Evolutionary conservation across 1,140 invertebrate species (phyloP), one percentile per base, ranked within the genome.

Genomic region (Sweltsa coloradensis): DNA sequence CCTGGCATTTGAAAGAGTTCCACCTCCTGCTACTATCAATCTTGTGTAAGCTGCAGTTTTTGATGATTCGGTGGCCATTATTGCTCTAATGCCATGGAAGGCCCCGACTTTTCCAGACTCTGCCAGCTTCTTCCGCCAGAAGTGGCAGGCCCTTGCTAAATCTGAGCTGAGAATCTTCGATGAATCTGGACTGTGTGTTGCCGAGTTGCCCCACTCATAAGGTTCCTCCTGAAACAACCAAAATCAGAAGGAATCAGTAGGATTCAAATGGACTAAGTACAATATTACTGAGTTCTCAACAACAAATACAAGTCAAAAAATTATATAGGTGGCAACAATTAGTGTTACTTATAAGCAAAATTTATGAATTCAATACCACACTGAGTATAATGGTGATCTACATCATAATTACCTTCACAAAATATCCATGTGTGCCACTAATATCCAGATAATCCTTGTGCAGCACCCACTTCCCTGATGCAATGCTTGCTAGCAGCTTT

Each of bases 391-490:
- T n/a, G n/a, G n/a, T n/a, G n/a, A n/a, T n/a, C 13, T 3, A 4
- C 24, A 16, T 13, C 9, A 22, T 41, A 71, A 69, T 65, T 54
- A 83, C 81, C 57, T 78, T 61, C 5, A 91, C 57, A 56, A 92
- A 90, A 43, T 57, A 56, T 0, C 76, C 75, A 13, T 71, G 69
- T 24, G 69, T 58, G 16, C 74, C 60, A 43, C 79, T 86, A 36
- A 78, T 71, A 11, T 78, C 71, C 6, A 93, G 64, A 58, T 90
- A 94, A 1, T 76, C 75, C 2, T 77, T 73, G 58, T 89, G 82
- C 6, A 94, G 60, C 2, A 94, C 71, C 89, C 88, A 93, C 58
- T 87, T 85, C 21, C 91, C 90, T 0, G 82, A 72, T 0, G 90
- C 89, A 27, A 94, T 76, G 53, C 80, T 81, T 2, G 79, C 78